Percentiles rank a stretch among this genome's conserved stretches.
phyloP scores from a whole-genome alignment of 2,888 invertebrate genomes.

The Griposia aprilina region DNA sequence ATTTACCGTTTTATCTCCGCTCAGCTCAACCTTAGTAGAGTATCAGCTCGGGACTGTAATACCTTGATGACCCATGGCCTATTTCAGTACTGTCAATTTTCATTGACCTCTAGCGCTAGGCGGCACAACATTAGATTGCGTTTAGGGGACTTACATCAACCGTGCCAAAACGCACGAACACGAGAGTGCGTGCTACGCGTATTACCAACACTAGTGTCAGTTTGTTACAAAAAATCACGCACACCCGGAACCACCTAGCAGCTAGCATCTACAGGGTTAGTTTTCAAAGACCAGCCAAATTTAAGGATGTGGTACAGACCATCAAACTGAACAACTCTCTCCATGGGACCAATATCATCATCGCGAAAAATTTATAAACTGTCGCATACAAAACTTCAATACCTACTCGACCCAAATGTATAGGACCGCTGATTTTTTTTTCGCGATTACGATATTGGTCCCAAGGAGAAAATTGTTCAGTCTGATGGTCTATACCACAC shows the following conservation, averaged over 20 bases:
- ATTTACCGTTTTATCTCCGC: neutral
- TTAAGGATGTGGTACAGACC: no score
- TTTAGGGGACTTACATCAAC: neutral
- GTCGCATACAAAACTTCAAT: no score
- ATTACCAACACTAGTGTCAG: neutral
- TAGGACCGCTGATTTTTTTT: no score
- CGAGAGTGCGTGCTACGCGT: neutral
- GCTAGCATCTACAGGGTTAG: neutral
- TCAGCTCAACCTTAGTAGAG: neutral
- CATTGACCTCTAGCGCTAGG: neutral
- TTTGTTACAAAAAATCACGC: neutral
- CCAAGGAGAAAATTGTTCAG: no score
- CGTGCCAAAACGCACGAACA: neutral
- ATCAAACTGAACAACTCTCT: no score
- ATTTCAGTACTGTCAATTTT: neutral
- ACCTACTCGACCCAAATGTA: no score
- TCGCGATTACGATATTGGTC: no score
- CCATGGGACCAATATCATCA: no score
- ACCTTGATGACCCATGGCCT: neutral
- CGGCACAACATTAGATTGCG: neutral
- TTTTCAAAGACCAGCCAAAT: no score
- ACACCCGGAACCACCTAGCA: constrained; percentile 15
- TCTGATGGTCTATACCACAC: no score
- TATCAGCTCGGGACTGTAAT: no score
- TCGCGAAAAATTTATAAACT: no score